phyloP scores from a whole-genome alignment of 2,797 vertebrate genomes.

The Taenioides sp. region DNA sequence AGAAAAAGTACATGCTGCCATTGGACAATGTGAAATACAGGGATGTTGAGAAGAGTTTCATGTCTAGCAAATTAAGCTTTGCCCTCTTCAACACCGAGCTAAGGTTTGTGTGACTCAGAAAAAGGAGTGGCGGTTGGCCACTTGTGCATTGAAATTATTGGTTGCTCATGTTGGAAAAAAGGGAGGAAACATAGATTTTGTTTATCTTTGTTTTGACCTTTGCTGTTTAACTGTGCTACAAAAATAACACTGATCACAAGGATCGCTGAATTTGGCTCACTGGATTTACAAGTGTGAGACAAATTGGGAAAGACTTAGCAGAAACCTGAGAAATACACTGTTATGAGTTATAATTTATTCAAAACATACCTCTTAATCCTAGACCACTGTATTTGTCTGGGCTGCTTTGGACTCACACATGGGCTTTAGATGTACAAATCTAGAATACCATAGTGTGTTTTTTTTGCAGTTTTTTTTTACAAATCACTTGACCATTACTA shows the following conservation, averaged over 20 bases:
- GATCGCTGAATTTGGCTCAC: not conserved
- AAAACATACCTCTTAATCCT: too few relatives aligned
- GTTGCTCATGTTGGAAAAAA: conserved; percentile 33
- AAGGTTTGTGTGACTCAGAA: conserved; percentile 56
- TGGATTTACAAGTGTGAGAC: too few relatives aligned
- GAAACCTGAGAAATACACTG: not conserved
- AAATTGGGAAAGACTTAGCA: too few relatives aligned
- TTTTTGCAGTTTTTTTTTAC: too few relatives aligned
- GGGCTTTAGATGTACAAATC: too few relatives aligned
- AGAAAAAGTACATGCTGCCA: conserved; percentile 89
- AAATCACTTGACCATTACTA: too few relatives aligned
- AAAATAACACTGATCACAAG: not conserved
- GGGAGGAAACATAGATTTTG: conserved; percentile 22
- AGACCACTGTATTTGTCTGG: not conserved
- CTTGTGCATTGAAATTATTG: conserved; percentile 36
- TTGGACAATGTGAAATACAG: conserved; percentile 87
- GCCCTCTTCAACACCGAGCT: conserved; percentile 91
- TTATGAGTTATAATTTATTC: not conserved
- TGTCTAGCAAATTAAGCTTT: conserved; percentile 87
- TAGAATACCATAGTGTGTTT: too few relatives aligned
- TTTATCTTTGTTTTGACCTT: conserved; percentile 53
- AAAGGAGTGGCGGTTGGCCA: conserved; percentile 53
- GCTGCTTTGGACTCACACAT: not conserved
- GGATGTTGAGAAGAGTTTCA: conserved; percentile 85
- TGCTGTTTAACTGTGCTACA: conserved; percentile 45